Base-by-base conservation (phyloP, 2,113 vertebrate species). In the Pedionomus torquatus region DNA sequence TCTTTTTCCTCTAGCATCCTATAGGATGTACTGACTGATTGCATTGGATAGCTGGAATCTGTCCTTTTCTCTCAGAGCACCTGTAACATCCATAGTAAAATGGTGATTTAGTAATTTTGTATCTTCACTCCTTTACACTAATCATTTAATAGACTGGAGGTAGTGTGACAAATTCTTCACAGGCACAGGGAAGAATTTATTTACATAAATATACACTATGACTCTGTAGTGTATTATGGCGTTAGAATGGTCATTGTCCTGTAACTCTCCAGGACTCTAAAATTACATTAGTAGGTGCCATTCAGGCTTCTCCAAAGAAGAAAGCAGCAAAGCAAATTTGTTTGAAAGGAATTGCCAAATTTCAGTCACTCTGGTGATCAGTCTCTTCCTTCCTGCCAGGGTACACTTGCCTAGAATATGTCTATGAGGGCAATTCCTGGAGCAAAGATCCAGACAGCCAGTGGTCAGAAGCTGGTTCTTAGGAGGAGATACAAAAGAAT, bases 21-120 rank as follows among this genome's bases (percentile, higher is more conserved):
- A 1, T 23, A 23, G 30, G 43, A 52, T 89, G 61, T 83, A 43
- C 33, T 1, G 2, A 60, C 46, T 46, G 10, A 58, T 55, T 54
- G 30, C 17, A 14, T 23, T 0, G 0, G 6, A 44, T 60, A 24
- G 15, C 5, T 39, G 12, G 26, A 76, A 54, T 72, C 16, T 39
- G 17, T 7, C 23, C 15, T 84, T 55, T 69, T 55, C 49, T 89
- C 12, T 14, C 18, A 55, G 35, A n/a, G 6, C 12, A 37, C 41
- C 21, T 64, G 12, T 68, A 48, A 60, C 7, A 54, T 41, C n/a
- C 30, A 11, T 4, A 74, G 25, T 41, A 72, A 87, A 80, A 72
- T 14, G 43, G 15, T 81, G 54, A 35, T 13, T 77, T 64, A 37
- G 43, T 44, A 35, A 41, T 20, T 72, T 72, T 77, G 19, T 85